Conservation (phyloP, 2,113 vertebrate species). For the Neolamprologus sp. region DNA sequence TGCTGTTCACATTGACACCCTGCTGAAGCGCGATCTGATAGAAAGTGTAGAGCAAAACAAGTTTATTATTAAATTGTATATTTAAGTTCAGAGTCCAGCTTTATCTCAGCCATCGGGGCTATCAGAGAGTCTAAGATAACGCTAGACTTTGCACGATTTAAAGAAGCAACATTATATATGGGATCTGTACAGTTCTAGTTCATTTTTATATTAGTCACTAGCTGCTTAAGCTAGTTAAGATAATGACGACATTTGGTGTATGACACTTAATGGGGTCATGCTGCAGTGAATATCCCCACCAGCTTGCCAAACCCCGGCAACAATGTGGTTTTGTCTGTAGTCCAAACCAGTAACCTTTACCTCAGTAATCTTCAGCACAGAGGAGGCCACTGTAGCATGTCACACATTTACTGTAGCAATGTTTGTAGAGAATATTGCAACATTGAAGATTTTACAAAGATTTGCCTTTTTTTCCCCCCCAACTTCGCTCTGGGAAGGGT, state of each 20-base stretch:
- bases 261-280: not conserved
- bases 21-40: not conserved
- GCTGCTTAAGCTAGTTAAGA: not conserved
- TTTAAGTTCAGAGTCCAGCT: conserved; percentile 18
- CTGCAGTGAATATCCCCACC: not conserved
- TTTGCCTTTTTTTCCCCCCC: not conserved
- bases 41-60: not conserved
- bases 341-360: conserved; percentile 1
- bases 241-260: not conserved
- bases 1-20: not conserved
- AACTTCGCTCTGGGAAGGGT: not conserved
- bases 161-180: not conserved
- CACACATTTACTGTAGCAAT: not conserved
- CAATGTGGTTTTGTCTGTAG: not conserved
- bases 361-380: conserved; percentile 18
- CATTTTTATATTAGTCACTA: not conserved
- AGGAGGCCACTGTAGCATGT: not conserved
- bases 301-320: not conserved
- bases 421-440: not conserved
- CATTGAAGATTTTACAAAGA: not conserved
- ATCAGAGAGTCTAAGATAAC: not conserved
- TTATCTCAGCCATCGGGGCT: not conserved
- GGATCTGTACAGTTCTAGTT: not conserved
- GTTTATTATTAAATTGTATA: conserved; percentile 12
- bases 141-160: not conserved